phyloP scores from a whole-genome alignment of 1,140 invertebrate genomes.

The Eufriesea mexicana region DNA sequence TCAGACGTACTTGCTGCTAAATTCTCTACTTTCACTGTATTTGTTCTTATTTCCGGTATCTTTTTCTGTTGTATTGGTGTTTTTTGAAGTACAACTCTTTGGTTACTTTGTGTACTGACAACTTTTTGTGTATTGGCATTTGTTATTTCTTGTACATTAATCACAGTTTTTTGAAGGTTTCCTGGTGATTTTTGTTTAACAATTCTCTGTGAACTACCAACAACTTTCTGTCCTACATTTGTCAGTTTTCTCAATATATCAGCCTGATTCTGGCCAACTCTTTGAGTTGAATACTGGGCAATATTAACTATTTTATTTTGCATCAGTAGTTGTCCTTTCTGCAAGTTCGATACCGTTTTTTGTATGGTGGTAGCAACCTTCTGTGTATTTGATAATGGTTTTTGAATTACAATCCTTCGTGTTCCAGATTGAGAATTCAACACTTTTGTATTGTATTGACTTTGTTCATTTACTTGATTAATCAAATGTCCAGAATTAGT shows the following conservation, averaged over 20 bases:
- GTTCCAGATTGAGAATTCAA: conserved; percentile 41
- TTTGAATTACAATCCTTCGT: conserved; percentile 71
- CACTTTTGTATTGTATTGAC: conserved; percentile 26
- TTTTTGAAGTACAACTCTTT: conserved; percentile 80
- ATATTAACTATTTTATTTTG: conserved; percentile 39
- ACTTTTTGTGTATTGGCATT: conserved; percentile 59
- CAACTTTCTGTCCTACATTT: conserved; percentile 21
- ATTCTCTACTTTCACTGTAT: conserved; percentile 82
- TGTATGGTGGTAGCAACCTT: conserved; percentile 67
- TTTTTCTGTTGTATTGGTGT: conserved; percentile 53
- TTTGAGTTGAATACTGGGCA: conserved; percentile 9
- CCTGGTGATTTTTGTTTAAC: conserved; percentile 32
- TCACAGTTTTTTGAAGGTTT: conserved; percentile 51
- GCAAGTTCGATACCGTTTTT: conserved; percentile 69
- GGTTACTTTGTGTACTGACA: conserved; percentile 63
- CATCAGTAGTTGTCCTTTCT: conserved; percentile 53
- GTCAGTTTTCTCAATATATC: conserved; percentile 36
- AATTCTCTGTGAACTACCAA: conserved; percentile 42
- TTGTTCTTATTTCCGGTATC: conserved; percentile 74
- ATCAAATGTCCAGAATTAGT: conserved; percentile 31
- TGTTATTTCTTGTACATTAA: conserved; percentile 43
- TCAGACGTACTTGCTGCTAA: conserved; percentile 82
- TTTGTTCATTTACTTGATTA: conserved; percentile 32
- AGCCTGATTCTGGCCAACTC: conserved; percentile 13
- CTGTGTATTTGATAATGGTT: conserved; percentile 61